Evolutionary conservation across 2,113 vertebrate genomes (phyloP).

Genomic region (Pterophyllum scalare): DNA sequence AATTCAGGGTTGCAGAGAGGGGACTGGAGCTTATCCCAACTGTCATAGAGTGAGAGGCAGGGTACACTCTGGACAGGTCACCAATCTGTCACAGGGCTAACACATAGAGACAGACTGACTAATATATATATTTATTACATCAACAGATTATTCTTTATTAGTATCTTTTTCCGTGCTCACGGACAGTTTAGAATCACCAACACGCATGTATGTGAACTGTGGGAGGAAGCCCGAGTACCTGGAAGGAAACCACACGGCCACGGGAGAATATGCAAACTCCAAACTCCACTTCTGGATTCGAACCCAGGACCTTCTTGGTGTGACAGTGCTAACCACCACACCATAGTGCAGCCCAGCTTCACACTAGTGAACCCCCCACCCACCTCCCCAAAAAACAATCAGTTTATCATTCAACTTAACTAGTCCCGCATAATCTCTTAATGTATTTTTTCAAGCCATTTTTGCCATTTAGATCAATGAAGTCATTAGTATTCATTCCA

Average conservation of each 20-base stretch:
- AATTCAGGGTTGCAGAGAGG: background rate
- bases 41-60: background rate
- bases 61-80: background rate
- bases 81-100: background rate
- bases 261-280: background rate
- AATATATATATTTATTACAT: too few relatives aligned
- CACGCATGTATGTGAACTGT: background rate
- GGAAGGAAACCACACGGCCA: background rate
- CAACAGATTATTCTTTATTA: too few relatives aligned
- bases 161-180: too few relatives aligned
- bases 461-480: slow-evolving; percentile 27
- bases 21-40: background rate
- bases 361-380: background rate
- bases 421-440: background rate
- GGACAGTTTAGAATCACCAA: background rate
- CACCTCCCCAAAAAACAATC: background rate
- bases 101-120: too few relatives aligned
- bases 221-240: background rate
- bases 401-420: slow-evolving; percentile 8
- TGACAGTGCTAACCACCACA: too few relatives aligned
- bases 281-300: background rate
- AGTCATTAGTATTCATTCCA: slow-evolving; percentile 31
- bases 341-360: background rate
- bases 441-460: background rate
- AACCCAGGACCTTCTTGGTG: too few relatives aligned